phyloP scores from a whole-genome alignment of 2,113 vertebrate genomes.

The Triplophysa dalaica region DNA sequence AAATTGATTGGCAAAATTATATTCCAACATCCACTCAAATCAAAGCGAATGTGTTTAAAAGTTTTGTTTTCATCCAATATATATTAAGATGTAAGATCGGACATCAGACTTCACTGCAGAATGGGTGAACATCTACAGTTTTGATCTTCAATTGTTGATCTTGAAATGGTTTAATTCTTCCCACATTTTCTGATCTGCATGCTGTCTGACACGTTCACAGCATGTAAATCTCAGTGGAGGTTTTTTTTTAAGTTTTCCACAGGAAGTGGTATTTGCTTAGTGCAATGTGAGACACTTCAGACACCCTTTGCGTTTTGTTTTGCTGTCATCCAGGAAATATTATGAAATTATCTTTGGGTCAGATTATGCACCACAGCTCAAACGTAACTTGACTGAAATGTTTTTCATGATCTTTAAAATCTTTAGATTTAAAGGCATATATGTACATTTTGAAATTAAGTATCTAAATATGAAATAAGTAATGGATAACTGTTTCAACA shows the following conservation, averaged over 20 bases:
- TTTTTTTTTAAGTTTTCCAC: constrained; percentile 10
- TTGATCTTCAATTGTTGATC: too few relatives aligned
- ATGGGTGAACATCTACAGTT: not conserved
- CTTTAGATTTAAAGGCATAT: too few relatives aligned
- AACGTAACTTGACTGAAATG: too few relatives aligned
- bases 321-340: not conserved
- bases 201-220: constrained; percentile 30
- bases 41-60: not conserved
- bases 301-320: constrained; percentile 10
- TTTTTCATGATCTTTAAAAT: too few relatives aligned
- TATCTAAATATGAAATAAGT: too few relatives aligned
- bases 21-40: not conserved
- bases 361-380: not conserved
- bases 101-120: too few relatives aligned
- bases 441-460: too few relatives aligned
- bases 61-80: not conserved
- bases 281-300: not conserved
- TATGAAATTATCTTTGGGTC: not conserved
- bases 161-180: not conserved
- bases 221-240: constrained; percentile 13
- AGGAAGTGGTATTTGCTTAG: constrained; percentile 32
- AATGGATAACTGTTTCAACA: too few relatives aligned
- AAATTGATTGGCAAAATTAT: too few relatives aligned
- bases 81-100: not conserved
- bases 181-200: not conserved